A percentile compares a stretch with the other conserved stretches of the same genome.
phyloP scores from a whole-genome alignment of 2,113 vertebrate species.

The Phyllopteryx taeniolatus region DNA sequence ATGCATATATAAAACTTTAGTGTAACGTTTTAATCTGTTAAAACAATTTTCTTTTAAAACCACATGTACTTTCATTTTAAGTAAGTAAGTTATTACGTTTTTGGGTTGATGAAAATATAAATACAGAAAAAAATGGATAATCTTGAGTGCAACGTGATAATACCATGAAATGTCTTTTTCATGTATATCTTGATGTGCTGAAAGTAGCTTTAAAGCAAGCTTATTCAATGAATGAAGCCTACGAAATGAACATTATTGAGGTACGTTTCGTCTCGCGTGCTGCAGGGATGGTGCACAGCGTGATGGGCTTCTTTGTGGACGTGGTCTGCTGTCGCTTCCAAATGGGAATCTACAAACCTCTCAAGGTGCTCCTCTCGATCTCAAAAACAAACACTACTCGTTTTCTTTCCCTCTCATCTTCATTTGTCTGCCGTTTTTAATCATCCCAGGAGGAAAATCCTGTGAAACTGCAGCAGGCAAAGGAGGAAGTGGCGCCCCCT shows the following conservation, averaged over 20 bases:
- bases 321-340: constrained; percentile 90
- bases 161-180: no score
- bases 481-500: constrained; percentile 22
- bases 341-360: constrained; percentile 79
- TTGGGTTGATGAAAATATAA: no score
- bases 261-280: neutral
- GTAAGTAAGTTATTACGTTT: no score
- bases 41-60: no score
- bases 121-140: no score
- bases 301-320: constrained; percentile 88
- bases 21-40: no score
- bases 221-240: no score
- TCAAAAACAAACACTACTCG: neutral
- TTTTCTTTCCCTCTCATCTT: neutral
- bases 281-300: constrained; percentile 88
- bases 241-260: neutral
- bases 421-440: neutral
- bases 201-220: no score
- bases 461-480: constrained; percentile 21
- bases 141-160: no score
- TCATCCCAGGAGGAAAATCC: constrained; percentile 46
- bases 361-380: constrained; percentile 49
- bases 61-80: no score
- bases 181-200: no score
- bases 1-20: no score